Evolutionary conservation across 2,113 vertebrate genomes (phyloP).

Genomic region (Mellivora capensis): DNA sequence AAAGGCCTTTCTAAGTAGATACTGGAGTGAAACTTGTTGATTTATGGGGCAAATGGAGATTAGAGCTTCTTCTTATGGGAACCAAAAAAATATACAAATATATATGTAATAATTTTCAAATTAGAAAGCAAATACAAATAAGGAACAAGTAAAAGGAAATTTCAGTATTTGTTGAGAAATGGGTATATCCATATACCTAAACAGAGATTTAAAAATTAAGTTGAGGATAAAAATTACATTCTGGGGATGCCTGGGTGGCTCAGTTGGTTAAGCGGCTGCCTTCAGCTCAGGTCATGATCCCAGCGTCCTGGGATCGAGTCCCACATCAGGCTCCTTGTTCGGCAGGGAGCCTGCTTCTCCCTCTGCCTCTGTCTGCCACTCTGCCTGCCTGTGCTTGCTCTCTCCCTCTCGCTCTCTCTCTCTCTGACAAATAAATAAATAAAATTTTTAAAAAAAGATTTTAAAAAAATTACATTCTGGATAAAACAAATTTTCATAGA

Average conservation of each 20-base stretch:
- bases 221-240: slow-evolving; percentile 6
- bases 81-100: background rate
- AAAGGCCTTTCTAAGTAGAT: background rate
- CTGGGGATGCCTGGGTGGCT: too few species aligned
- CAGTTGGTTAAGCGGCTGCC: too few species aligned
- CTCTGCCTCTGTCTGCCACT: too few species aligned
- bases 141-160: background rate
- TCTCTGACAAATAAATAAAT: too few species aligned
- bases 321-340: too few species aligned
- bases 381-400: too few species aligned
- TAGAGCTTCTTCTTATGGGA: background rate
- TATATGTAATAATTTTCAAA: background rate
- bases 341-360: too few species aligned
- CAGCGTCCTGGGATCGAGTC: too few species aligned
- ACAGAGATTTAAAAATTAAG: background rate
- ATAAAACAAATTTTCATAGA: background rate
- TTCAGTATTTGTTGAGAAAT: slow-evolving; percentile 4
- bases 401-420: too few species aligned
- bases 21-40: background rate
- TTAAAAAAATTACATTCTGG: slow-evolving; percentile 11
- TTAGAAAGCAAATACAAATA: slow-evolving; percentile 20
- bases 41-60: background rate
- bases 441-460: too few species aligned
- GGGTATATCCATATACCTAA: background rate
- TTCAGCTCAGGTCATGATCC: too few species aligned